These are phyloP conservation scores for Montipora capitata DNA, from an alignment of 92 coral and sea anemone species.

Conservation along the genomic window DNA sequence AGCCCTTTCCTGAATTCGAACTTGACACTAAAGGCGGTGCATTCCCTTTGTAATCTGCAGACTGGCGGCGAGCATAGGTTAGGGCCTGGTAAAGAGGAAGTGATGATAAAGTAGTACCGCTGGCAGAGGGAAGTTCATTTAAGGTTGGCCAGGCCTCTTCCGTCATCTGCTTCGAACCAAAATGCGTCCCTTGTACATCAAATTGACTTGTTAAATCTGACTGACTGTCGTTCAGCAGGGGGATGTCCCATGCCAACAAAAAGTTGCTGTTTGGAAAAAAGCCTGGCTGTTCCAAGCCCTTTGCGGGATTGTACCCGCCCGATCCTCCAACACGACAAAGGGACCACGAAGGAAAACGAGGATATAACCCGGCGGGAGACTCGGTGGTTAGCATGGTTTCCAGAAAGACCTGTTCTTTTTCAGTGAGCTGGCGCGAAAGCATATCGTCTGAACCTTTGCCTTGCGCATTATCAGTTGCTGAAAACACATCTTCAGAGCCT, in stretches of 20 bases:
- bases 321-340: constrained; percentile 95
- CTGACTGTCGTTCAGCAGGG: constrained; percentile 89
- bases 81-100: constrained; percentile 98
- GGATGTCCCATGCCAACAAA: constrained; percentile 98
- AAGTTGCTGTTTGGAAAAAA: constrained; percentile 99
- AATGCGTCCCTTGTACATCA: constrained; percentile 93
- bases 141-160: constrained; percentile 99
- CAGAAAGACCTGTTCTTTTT: constrained; percentile 79
- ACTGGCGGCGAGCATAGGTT: constrained; percentile 89
- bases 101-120: constrained; percentile 82
- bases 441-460: constrained; percentile 30
- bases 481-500: constrained; percentile 88
- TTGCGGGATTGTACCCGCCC: constrained; percentile 88
- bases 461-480: constrained; percentile 71
- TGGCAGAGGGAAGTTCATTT: constrained; percentile 88
- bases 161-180: constrained; percentile 85
- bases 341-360: constrained; percentile 97
- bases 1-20: constrained; percentile 65
- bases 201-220: constrained; percentile 92
- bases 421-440: constrained; percentile 50
- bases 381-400: constrained; percentile 96
- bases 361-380: constrained; percentile 84
- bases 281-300: constrained; percentile 97
- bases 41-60: constrained; percentile 81
- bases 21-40: constrained; percentile 74